phyloP scores from a whole-genome alignment of 2,113 vertebrate species.

The Eubucco bourcierii region DNA sequence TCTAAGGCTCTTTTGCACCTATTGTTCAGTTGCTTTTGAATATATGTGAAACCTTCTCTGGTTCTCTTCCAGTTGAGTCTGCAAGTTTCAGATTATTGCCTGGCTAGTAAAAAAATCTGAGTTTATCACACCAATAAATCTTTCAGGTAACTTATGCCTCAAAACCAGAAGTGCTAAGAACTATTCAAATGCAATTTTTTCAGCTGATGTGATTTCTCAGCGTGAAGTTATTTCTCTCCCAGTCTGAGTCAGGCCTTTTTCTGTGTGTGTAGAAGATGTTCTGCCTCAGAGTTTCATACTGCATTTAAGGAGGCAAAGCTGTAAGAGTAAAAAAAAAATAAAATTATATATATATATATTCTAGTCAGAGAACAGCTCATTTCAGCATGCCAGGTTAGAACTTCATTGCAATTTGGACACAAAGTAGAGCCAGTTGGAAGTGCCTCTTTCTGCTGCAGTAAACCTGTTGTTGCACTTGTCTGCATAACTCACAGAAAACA shows the following conservation, averaged over 20 bases:
- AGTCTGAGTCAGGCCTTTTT: slow-evolving; percentile 25
- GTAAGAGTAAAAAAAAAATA: background rate
- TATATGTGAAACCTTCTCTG: background rate
- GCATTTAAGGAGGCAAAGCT: background rate
- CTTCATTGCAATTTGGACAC: background rate
- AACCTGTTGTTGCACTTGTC: background rate
- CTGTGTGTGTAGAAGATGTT: background rate
- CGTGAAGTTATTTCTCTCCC: background rate
- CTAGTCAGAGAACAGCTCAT: background rate
- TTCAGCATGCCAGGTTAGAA: background rate
- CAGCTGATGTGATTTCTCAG: background rate
- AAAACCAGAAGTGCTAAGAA: background rate
- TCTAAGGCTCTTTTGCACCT: background rate
- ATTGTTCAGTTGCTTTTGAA: background rate
- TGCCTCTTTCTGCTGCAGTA: background rate
- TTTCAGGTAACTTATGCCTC: background rate
- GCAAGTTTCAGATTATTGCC: slow-evolving; percentile 39
- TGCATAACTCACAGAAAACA: background rate
- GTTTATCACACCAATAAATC: slow-evolving; percentile 31
- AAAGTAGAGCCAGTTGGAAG: background rate
- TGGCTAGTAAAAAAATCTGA: background rate
- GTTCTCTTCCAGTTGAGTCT: background rate
- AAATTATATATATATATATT: background rate
- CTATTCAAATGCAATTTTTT: background rate
- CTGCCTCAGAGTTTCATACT: background rate